Percentiles rank a stretch among this genome's conserved stretches.
Conservation (phyloP, 2,797 vertebrate genomes). For the Squalus acanthias region DNA sequence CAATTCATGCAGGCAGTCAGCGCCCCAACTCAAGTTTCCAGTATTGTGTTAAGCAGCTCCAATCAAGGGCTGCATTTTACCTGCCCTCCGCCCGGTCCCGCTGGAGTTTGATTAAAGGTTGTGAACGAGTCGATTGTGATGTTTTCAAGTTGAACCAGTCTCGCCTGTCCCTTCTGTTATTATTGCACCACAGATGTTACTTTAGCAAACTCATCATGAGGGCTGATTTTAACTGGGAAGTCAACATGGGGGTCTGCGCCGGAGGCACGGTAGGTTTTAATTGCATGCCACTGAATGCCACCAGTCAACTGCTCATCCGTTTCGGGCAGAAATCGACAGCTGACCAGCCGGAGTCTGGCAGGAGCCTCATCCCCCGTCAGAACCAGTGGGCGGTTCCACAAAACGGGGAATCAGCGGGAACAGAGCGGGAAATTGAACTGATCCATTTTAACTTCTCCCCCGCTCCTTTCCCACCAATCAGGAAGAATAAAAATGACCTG, state of each 20-base stretch:
- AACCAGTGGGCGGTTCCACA: too few species aligned
- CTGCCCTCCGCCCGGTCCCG: background rate
- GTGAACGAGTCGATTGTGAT: background rate
- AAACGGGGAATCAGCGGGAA: background rate
- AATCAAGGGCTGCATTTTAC: background rate
- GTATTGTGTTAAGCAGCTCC: background rate
- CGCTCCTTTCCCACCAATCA: background rate
- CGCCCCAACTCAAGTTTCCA: background rate
- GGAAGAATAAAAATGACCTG: too few species aligned
- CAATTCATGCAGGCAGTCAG: background rate
- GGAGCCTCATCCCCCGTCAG: too few species aligned
- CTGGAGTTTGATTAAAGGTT: background rate
- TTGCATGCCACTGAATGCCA: too few species aligned
- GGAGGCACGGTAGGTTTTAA: too few species aligned
- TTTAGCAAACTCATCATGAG: too few species aligned
- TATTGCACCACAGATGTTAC: background rate
- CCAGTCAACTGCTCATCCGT: too few species aligned
- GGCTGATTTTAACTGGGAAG: too few species aligned
- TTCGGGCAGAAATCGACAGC: too few species aligned
- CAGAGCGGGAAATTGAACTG: background rate
- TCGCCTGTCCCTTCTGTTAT: background rate
- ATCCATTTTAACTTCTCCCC: background rate
- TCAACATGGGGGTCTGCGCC: too few species aligned
- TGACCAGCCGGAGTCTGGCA: too few species aligned
- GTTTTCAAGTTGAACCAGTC: too few species aligned